Base-by-base conservation (phyloP, 2,113 vertebrate genomes). In the Aspiorhynchus laticeps region DNA sequence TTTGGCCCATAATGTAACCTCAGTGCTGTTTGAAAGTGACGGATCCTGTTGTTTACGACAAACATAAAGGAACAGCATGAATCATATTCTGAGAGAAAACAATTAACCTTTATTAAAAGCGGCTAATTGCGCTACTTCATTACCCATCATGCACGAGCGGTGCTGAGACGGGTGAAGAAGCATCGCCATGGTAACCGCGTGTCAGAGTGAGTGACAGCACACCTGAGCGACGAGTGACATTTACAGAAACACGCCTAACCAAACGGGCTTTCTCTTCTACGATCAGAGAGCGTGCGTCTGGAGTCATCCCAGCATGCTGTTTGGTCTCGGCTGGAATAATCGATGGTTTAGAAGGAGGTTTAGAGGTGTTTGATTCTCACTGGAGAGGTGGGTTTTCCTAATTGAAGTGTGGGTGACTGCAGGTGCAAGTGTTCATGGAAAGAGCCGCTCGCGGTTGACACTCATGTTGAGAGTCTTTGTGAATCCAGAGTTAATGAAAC, bases 71-170 rank as follows among this genome's bases (percentile, higher is more conserved):
- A 83, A 24, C 28, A 15, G 80, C 63, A 51, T 83, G 17, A 83
- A 33, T 69, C 80, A 67, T 48, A 48, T 51, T 83, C 43, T 51
- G 26, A 83, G 17, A 93, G 91, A 90, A 83, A 28, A 83, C 43
- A 69, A 71, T 83, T 83, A 71, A 83, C 63, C 80, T 83, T 83
- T 71, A 83, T 83, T 83, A 83, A 36, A 81, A 83, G 36, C 5
- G 5, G 41, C 15, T 71, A 83, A 71, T 83, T 83, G 26, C 19
- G 8, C 63, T 83, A 19, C 87, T 89, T 73, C 80, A 71, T 83
- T 83, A 71, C 11, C 26, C 80, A 31, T 48, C 43, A 88, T 51
- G 69, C 76, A 53, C 4, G 43, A 53, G 76, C 8, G 48, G 14
- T 1, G 26, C 46, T 53, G 24, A 53, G 48, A 88, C 90, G 86